phyloP scores from a whole-genome alignment of 2,888 invertebrate species.

The Andrena minutula region DNA sequence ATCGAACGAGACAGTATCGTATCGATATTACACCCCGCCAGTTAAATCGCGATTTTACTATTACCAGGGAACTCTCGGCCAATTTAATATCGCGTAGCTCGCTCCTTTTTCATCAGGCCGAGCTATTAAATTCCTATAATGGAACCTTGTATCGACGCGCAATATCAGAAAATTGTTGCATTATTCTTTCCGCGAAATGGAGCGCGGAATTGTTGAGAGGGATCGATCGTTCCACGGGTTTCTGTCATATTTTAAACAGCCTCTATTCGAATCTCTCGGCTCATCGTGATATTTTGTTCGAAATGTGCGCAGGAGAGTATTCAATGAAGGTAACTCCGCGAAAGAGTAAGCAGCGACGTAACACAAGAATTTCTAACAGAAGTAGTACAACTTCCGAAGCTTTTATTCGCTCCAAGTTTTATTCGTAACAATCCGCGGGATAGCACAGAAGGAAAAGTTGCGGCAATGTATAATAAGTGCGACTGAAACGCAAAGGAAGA shows the following conservation, averaged over 20 bases:
- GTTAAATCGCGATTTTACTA: constrained; percentile 32
- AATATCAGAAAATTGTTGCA: constrained; percentile 26
- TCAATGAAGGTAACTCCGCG: background rate
- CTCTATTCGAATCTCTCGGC: too few relatives aligned
- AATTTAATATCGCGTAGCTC: constrained; percentile 41
- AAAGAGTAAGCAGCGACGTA: background rate
- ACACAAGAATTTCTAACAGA: background rate
- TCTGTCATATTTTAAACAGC: background rate
- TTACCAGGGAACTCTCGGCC: constrained; percentile 39
- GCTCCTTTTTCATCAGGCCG: background rate
- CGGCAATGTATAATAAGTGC: background rate
- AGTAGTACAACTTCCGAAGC: background rate
- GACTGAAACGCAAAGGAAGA: background rate
- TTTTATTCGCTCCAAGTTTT: background rate
- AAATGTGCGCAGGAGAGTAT: background rate
- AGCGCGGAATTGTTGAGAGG: background rate
- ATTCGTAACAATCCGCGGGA: background rate
- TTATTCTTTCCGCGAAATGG: background rate
- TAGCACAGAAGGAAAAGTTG: background rate
- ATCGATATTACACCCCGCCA: constrained; percentile 31
- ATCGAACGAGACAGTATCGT: background rate
- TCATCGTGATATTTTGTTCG: background rate
- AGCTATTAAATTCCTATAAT: constrained; percentile 46
- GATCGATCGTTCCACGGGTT: background rate
- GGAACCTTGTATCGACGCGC: constrained; percentile 14